A percentile compares a stretch with the other conserved stretches of the same genome.
These are phyloP conservation scores for Pangasius mekongensis DNA, from an alignment of 2,797 vertebrate species.

Conservation along the genomic window DNA sequence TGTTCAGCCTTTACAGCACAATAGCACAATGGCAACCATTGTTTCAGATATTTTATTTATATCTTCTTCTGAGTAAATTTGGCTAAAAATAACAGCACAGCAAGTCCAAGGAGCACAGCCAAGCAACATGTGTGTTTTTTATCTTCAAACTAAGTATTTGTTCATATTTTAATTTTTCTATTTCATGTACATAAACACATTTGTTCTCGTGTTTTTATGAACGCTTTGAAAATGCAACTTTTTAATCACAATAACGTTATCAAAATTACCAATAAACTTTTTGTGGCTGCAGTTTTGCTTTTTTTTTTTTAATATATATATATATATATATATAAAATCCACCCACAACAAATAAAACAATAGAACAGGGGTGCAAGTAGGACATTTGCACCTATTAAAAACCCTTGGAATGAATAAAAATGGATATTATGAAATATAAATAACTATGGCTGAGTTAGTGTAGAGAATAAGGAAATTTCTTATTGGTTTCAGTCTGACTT, in stretches of 20 bases:
- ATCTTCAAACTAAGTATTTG: neutral
- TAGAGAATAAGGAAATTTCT: neutral
- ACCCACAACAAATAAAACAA: neutral
- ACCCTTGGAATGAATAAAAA: neutral
- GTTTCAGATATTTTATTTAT: neutral
- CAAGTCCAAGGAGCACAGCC: no score
- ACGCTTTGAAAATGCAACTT: neutral
- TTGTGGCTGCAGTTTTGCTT: neutral
- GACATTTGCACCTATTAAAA: neutral
- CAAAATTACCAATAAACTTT: neutral
- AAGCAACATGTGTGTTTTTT: neutral
- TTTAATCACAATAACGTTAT: neutral
- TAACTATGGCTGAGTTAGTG: neutral
- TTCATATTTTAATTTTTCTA: neutral
- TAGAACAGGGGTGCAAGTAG: neutral
- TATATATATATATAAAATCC: neutral
- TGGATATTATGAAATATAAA: neutral
- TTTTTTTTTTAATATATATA: no score
- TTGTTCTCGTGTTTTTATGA: no score
- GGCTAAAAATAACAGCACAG: neutral
- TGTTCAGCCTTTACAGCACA: neutral
- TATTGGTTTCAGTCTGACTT: neutral
- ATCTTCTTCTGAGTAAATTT: neutral
- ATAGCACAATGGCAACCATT: neutral
- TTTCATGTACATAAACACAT: neutral